Evolutionary conservation across 2,888 invertebrate species (phyloP), one percentile per base, ranked within the genome.

Genomic region (Platycheirus rosarum): DNA sequence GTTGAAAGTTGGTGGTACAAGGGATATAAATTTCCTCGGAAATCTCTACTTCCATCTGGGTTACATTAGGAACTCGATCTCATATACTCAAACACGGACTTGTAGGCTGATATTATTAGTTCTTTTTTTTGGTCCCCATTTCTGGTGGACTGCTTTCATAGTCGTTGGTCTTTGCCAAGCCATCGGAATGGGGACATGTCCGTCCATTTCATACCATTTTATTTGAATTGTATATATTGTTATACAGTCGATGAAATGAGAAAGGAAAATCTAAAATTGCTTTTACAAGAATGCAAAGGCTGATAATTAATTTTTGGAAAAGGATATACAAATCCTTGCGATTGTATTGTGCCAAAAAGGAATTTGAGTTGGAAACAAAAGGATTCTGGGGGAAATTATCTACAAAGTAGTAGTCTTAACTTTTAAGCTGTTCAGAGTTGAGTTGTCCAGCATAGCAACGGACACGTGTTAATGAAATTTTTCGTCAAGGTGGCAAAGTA

Each of bases 1-100:
- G 80, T 80, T 76, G 80, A 80, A 80, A 80, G 65, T 76, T 70
- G 69, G 65, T 76, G 76, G 76, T 66, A 76, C 65, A 80, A 71
- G 76, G 48, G 46, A 76, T 70, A 80, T 80, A 80, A 80, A 80
- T 80, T 70, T 76, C 57, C 60, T 26, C 51, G 76, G 57, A 80
- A 80, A 80, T 80, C 80, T 76, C 65, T 42, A 66, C 80, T 76
- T 80, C 65, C 80, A 80, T 76, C 70, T 76, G 76, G 80, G 80
- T 76, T 75, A 71, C 70, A 80, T 76, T 76, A 71, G 76, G 26
- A 76, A 76, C 70, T 66, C 44, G 53, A 60, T 29, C 29, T 60
- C 44, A 16, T 60, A 26, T 23, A 23, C n/a, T n/a, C n/a, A n/a
- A n/a, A n/a, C n/a, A 32, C 40, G 57, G 13, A 57, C 46, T 74